Evolutionary conservation across 2,113 vertebrate genomes (phyloP).

Genomic region (Podarcis cretensis): DNA sequence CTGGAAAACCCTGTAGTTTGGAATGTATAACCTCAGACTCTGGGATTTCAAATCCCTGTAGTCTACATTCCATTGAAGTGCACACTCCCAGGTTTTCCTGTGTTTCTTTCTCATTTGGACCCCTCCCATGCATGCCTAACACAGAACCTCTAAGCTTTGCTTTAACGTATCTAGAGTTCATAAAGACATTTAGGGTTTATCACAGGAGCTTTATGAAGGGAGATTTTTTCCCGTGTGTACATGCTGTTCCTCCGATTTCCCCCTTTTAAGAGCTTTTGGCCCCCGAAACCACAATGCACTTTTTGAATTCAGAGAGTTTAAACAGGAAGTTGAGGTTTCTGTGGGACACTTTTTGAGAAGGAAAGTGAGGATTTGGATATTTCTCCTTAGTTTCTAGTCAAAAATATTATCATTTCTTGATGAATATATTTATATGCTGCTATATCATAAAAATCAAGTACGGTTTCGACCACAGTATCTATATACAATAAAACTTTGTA

Average conservation of each 20-base stretch:
- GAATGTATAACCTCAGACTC: neutral
- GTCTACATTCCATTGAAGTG: neutral
- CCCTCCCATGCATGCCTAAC: neutral
- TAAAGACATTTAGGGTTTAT: neutral
- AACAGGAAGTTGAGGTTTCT: neutral
- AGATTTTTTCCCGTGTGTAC: neutral
- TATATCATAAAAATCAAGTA: too few species aligned
- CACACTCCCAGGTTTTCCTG: neutral
- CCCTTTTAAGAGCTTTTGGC: neutral
- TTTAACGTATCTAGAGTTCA: neutral
- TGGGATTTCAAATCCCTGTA: neutral
- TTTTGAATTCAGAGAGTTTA: neutral
- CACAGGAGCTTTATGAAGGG: neutral
- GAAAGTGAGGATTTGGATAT: neutral
- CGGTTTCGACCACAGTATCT: too few species aligned
- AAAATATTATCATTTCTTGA: too few species aligned
- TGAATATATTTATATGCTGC: too few species aligned
- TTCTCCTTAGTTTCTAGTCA: too few species aligned
- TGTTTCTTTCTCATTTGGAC: neutral
- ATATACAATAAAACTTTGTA: too few species aligned
- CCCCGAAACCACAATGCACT: neutral
- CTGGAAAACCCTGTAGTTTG: neutral
- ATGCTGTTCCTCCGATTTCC: neutral
- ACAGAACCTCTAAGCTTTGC: neutral
- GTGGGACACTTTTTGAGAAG: neutral